Conservation (phyloP, 2,113 vertebrate species). For the Cichladusa arquata region DNA sequence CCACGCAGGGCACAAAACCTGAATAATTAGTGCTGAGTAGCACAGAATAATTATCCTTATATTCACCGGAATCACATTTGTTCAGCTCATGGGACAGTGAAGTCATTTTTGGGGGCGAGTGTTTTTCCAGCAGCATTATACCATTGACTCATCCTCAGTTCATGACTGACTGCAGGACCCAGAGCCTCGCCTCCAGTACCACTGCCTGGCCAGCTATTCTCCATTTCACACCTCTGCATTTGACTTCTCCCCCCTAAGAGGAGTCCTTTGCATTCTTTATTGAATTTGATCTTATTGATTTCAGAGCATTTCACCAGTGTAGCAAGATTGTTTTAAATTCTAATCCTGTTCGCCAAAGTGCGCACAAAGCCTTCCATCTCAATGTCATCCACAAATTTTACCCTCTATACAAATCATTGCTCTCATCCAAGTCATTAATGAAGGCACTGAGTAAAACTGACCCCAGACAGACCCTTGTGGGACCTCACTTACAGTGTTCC, state of each 20-base stretch:
- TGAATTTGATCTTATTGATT: constrained; percentile 43
- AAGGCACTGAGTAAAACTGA: constrained; percentile 37
- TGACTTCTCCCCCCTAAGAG: background rate
- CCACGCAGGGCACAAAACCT: background rate
- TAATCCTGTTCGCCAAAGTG: background rate
- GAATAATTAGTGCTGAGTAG: background rate
- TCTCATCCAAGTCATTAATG: constrained; percentile 16
- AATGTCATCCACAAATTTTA: constrained; percentile 33
- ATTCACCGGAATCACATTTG: background rate
- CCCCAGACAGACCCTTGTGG: background rate
- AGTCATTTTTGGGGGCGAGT: background rate
- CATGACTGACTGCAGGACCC: background rate
- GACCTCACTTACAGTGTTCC: background rate
- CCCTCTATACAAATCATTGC: constrained; percentile 19
- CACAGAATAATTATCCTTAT: background rate
- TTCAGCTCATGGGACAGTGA: background rate
- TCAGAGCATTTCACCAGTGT: background rate
- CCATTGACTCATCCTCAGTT: background rate
- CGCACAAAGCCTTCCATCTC: constrained; percentile 14
- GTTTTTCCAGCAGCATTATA: background rate
- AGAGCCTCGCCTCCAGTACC: background rate
- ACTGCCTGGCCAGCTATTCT: background rate
- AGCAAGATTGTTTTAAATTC: constrained; percentile 43
- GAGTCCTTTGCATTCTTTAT: constrained; percentile 14
- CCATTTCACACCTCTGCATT: background rate